phyloP scores from a whole-genome alignment of 2,113 vertebrate genomes.

The Pseudonaja textilis region DNA sequence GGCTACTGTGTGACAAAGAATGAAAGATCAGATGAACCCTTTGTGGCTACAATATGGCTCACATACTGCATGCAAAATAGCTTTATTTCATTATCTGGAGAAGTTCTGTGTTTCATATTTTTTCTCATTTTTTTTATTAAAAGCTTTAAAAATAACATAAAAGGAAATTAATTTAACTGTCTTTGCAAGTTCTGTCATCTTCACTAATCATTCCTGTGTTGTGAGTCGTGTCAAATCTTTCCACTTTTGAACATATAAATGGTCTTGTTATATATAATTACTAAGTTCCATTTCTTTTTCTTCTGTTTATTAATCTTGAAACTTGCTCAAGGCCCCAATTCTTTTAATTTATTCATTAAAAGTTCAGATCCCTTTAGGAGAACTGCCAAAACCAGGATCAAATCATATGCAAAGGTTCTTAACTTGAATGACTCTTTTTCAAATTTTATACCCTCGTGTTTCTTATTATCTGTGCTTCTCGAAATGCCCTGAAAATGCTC shows the following conservation, averaged over 20 bases:
- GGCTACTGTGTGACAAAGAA: neutral
- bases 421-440: neutral
- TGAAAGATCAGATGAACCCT: neutral
- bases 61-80: neutral
- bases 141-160: neutral
- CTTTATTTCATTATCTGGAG: neutral
- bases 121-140: neutral
- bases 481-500: neutral
- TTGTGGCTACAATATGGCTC: neutral
- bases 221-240: neutral
- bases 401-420: neutral
- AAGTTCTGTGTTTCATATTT: neutral
- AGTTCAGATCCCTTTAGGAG: neutral
- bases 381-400: neutral
- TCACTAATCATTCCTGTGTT: neutral
- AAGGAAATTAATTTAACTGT: neutral
- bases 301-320: no score
- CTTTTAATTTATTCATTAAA: neutral
- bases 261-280: neutral
- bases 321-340: neutral
- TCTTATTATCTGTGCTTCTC: neutral
- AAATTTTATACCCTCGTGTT: neutral
- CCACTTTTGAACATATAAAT: no score
- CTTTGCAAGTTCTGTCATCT: neutral
- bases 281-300: neutral